Base-by-base conservation (phyloP, 2,113 vertebrate species). In the Thomomys bottae region DNA sequence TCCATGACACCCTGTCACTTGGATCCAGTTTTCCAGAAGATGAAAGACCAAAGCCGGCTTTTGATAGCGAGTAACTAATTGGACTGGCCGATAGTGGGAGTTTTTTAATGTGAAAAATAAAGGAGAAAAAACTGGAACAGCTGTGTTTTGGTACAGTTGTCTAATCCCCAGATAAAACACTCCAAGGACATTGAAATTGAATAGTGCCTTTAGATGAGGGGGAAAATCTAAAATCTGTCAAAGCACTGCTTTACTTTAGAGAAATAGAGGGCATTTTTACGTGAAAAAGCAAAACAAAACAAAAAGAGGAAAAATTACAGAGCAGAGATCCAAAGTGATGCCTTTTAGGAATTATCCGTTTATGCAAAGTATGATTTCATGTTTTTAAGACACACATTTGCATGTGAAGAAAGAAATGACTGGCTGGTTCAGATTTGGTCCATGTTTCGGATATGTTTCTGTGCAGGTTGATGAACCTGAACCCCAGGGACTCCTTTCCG, bases 11-110 rank as follows among this genome's bases (percentile, higher is more conserved):
- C 97, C 97, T 98, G 97, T 97, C 92, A 94, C 98, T 97, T 84
- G 96, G 97, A 97, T 97, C 94, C 97, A 97, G 97, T 98, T 97
- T 98, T 96, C 94, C 77, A 66, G 96, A 97, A 98, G 98, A 99
- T 99, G 98, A 99, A 99, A 99, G 98, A 97, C 96, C 91, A 75
- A 28, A 93, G 92, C 95, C 89, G 87, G 87, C 98, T 98, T 98
- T 98, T 98, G 97, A 98, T 97, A 98, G 98, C 72, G 96, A 97
- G 96, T 97, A 97, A 97, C 98, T 99, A 99, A 99, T 99, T 99
- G 98, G 97, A 97, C 96, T 97, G 97, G 96, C 95, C 97, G 98
- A 96, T 97, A 95, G 96, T 96, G 96, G 94, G 95, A 95, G 94
- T 98, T 97, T 97, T 97, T 97, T 93, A 96, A 75, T 94, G 96